Base-by-base conservation (phyloP, 2,797 vertebrate species). In the Scomberomorus guttatus region DNA sequence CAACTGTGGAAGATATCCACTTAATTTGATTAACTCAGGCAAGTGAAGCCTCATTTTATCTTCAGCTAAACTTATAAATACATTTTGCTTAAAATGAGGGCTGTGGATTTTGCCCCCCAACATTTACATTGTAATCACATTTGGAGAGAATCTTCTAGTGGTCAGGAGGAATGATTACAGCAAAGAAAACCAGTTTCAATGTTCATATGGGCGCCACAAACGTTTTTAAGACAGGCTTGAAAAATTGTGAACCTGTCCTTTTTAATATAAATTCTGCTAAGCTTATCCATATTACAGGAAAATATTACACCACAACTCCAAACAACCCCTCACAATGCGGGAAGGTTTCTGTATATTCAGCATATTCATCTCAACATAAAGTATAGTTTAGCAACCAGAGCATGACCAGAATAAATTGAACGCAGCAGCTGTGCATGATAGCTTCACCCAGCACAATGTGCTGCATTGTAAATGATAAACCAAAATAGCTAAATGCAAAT, bases 401-500 rank as follows among this genome's bases (percentile, higher is more conserved):
- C 63, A n/a, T 75, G 79, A 82, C 57, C 55, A 66, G 71, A 81
- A 83, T 86, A 82, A 90, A 87, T 63, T 80, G 72, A 87, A 80
- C 14, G 5, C 73, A 71, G 77, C 80, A 77, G 74, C 71, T 84
- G 83, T 64, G 68, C 50, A n/a, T 4, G 52, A 73, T 37, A 52
- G 25, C 37, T 62, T 77, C 48, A 52, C 62, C 56, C 46, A 50
- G 84, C 73, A 73, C 73, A 75, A 52, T 75, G 29, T 64, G 51
- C 50, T 61, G 69, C 74, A 58, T 81, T 81, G 68, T 74, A 58
- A 80, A 88, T 63, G 61, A 65, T 81, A 69, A 83, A 75, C 52
- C 29, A 72, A 80, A 87, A 80, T 84, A 80, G 67, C 32, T 42
- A 75, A 66, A 90, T 82, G 66, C 79, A 82, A 88, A 91, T 83